A percentile compares a stretch with the other conserved stretches of the same genome.
Conservation (phyloP, 2,113 vertebrate genomes). For the Hiodon alosoides region DNA sequence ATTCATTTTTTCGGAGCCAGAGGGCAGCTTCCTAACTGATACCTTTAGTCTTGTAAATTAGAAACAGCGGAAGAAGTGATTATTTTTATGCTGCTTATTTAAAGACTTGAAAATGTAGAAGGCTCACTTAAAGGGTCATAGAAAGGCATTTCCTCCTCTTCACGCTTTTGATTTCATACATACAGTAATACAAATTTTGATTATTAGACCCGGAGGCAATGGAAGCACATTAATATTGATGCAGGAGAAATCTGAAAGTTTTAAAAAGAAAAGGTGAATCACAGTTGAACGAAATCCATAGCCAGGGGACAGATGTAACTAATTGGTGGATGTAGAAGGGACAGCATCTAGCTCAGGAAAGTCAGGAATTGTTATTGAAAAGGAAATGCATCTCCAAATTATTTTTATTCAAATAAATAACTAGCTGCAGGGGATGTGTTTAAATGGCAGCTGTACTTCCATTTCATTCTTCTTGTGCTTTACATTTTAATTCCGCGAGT, state of each 20-base stretch:
- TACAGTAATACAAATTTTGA: constrained; percentile 7
- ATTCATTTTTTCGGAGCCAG: constrained; percentile 9
- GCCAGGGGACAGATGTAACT: constrained; percentile 11
- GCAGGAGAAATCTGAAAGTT: constrained; percentile 14
- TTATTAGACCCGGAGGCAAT: constrained; percentile 19
- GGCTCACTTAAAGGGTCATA: constrained; percentile 24
- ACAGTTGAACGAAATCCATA: constrained; percentile 14
- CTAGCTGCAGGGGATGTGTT: background rate
- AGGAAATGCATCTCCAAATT: background rate
- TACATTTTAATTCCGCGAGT: background rate
- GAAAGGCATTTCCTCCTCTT: constrained; percentile 13
- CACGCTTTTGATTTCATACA: constrained; percentile 3
- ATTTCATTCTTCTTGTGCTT: background rate
- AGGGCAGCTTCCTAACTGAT: background rate
- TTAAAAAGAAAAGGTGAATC: constrained; percentile 10
- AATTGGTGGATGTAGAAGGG: constrained; percentile 26
- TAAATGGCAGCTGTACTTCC: background rate
- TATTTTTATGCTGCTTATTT: constrained; percentile 18
- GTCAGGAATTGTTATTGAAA: background rate
- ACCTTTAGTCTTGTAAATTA: constrained; percentile 32
- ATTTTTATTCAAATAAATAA: background rate
- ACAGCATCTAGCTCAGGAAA: background rate
- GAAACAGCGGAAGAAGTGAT: background rate
- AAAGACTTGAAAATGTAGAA: constrained; percentile 16
- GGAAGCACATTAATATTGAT: constrained; percentile 17